phyloP scores from a whole-genome alignment of 2,113 vertebrate species.

The Podocnemis expansa region DNA sequence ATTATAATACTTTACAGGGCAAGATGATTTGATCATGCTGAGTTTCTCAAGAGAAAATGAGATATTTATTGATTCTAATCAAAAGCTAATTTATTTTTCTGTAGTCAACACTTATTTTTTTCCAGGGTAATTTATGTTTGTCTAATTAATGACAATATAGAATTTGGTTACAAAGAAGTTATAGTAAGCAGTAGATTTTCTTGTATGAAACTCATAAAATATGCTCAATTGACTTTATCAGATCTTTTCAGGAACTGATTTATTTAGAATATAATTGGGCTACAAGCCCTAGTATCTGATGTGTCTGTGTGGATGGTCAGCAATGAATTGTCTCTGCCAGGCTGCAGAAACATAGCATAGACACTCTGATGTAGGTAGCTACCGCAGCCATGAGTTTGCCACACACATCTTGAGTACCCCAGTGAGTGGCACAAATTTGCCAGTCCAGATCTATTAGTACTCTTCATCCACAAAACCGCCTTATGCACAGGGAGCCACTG shows the following conservation, averaged over 20 bases:
- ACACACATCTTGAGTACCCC: background rate
- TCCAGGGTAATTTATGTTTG: background rate
- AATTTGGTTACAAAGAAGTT: background rate
- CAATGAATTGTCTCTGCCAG: background rate
- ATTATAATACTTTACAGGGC: background rate
- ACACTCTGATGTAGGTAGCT: background rate
- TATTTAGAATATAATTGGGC: background rate
- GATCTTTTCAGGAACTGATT: background rate
- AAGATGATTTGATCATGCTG: background rate
- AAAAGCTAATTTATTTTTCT: background rate
- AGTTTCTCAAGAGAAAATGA: accelerated
- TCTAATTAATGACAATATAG: background rate
- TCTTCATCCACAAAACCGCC: background rate
- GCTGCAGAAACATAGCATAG: background rate
- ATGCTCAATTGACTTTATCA: background rate
- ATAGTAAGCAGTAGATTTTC: background rate
- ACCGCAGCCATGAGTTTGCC: background rate
- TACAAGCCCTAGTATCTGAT: background rate
- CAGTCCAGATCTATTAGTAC: background rate
- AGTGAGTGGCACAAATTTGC: background rate
- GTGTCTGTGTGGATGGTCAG: background rate
- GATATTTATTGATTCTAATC: background rate
- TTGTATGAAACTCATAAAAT: background rate
- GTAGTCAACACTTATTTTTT: background rate
- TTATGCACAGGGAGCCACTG: background rate